phyloP scores from a whole-genome alignment of 37 sponge, comb jelly and placozoan species.

The Halichondria panicea region DNA sequence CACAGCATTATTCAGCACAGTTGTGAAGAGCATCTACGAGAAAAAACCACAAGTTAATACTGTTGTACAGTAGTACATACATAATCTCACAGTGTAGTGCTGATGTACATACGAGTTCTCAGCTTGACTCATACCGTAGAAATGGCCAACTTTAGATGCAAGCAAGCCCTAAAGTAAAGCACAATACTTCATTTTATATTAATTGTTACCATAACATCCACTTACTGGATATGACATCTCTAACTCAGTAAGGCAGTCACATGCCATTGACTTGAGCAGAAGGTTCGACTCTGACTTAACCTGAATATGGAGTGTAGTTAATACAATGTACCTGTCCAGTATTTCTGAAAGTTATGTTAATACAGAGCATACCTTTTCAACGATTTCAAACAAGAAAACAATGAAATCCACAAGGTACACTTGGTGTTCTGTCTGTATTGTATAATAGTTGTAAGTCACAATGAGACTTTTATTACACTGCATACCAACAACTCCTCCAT shows the following conservation, averaged over 20 bases:
- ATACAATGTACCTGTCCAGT: too few species aligned
- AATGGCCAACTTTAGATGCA: constrained; percentile 53
- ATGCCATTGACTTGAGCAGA: constrained; percentile 43
- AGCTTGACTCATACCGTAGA: constrained; percentile 59
- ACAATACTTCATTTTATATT: neutral
- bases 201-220: neutral
- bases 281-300: constrained; percentile 38
- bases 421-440: neutral
- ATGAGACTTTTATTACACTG: neutral
- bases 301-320: constrained; percentile 21
- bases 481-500: constrained; percentile 24
- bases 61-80: neutral
- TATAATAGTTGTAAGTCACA: neutral
- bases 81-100: constrained; percentile 56
- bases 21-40: constrained; percentile 41
- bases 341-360: too few species aligned
- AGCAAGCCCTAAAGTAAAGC: constrained; percentile 36
- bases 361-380: constrained; percentile 30
- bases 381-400: constrained; percentile 27
- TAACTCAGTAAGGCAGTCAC: constrained; percentile 62
- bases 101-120: constrained; percentile 63
- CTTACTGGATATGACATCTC: constrained; percentile 53
- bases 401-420: constrained; percentile 25
- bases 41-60: neutral
- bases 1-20: constrained; percentile 44